phyloP scores from a whole-genome alignment of 2,888 invertebrate genomes.

The Phyllotreta cruciferae region DNA sequence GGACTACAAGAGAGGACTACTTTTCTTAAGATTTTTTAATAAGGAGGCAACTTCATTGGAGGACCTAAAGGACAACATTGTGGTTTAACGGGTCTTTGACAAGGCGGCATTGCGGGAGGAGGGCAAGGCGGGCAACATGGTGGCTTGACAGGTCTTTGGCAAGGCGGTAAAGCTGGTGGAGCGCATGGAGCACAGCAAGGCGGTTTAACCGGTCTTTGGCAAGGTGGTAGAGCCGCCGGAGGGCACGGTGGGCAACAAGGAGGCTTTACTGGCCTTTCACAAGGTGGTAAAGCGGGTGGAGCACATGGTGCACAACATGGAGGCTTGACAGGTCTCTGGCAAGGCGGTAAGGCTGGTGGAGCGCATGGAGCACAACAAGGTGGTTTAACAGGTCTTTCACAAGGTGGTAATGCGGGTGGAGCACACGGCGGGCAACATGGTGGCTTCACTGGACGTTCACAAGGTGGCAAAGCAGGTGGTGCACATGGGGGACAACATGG shows the following conservation, averaged over 20 bases:
- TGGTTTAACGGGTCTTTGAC: slow-evolving; percentile 6
- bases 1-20: neutral
- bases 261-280: slow-evolving; percentile 4
- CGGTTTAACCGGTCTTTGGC: slow-evolving; percentile 2
- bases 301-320: slow-evolving; percentile 5
- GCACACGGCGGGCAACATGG: neutral
- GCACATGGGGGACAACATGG: slow-evolving; percentile 16
- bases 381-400: neutral
- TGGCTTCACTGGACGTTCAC: neutral
- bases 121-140: slow-evolving; percentile 7
- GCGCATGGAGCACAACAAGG: neutral
- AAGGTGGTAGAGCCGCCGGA: neutral
- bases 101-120: neutral
- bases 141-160: neutral
- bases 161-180: slow-evolving; percentile 2
- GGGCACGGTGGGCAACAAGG: slow-evolving; percentile 12
- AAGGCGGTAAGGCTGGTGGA: neutral
- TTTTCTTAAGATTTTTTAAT: neutral
- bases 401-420: neutral
- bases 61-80: neutral
- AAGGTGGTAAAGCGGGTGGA: slow-evolving; percentile 1
- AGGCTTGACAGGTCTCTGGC: neutral
- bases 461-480: neutral
- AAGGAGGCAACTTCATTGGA: neutral
- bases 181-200: neutral